Conservation (phyloP, 2,888 invertebrate genomes). For the Nymphalis c-album region DNA sequence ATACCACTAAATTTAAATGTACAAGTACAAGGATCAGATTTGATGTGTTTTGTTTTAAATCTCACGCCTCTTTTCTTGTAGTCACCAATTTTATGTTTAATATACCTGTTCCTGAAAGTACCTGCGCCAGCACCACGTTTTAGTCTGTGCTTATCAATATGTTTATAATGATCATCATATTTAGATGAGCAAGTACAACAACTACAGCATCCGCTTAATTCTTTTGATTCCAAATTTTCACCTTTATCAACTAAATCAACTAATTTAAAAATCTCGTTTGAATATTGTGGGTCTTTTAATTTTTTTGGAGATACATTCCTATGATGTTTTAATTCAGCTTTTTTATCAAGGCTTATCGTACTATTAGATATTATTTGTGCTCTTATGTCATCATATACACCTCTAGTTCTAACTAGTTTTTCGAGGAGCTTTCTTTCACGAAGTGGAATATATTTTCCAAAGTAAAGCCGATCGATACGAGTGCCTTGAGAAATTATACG, state of each 20-base stretch:
- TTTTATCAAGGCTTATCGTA: slow-evolving; percentile 45
- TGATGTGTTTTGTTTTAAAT: slow-evolving; percentile 51
- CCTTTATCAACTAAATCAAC: slow-evolving; percentile 55
- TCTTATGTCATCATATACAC: slow-evolving; percentile 58
- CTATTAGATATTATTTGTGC: slow-evolving; percentile 52
- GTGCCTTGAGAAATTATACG: slow-evolving; percentile 47
- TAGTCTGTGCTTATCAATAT: slow-evolving; percentile 38
- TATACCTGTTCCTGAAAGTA: slow-evolving; percentile 19
- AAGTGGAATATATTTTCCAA: slow-evolving; percentile 53
- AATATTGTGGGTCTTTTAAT: slow-evolving; percentile 42
- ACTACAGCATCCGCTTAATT: slow-evolving; percentile 54
- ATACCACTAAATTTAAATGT: slow-evolving; percentile 45
- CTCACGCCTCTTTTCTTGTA: slow-evolving; percentile 39
- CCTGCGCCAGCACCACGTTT: slow-evolving; percentile 36
- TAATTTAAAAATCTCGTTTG: slow-evolving; percentile 48
- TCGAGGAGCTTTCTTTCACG: slow-evolving; percentile 56
- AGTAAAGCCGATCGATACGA: slow-evolving; percentile 52
- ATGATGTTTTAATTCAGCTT: slow-evolving; percentile 42
- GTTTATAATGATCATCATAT: slow-evolving; percentile 32
- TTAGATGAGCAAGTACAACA: slow-evolving; percentile 56
- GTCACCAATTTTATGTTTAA: slow-evolving; percentile 40
- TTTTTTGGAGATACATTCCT: slow-evolving; percentile 34
- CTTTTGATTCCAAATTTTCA: slow-evolving; percentile 43
- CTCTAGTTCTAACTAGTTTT: slow-evolving; percentile 58
- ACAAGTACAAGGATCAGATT: slow-evolving; percentile 61